phyloP scores from a whole-genome alignment of 2,888 invertebrate genomes.

The Volucella inanis region DNA sequence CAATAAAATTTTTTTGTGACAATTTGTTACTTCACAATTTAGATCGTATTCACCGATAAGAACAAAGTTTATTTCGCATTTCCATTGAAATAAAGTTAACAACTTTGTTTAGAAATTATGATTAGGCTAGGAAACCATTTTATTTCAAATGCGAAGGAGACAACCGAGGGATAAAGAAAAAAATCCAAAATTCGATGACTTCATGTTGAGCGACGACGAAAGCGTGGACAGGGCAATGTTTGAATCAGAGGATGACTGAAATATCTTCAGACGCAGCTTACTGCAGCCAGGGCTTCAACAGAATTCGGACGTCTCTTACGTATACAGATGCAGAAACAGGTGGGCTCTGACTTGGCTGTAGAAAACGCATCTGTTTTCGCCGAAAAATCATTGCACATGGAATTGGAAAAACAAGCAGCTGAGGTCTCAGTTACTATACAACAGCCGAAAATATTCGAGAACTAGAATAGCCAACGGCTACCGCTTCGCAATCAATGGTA shows the following conservation, averaged over 20 bases:
- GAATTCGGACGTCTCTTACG: not conserved
- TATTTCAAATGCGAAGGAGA: not conserved
- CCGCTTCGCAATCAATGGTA: too few species aligned
- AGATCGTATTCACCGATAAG: too few species aligned
- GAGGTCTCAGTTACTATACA: too few species aligned
- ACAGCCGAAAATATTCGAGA: too few species aligned
- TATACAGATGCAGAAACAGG: not conserved
- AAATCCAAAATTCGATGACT: not conserved
- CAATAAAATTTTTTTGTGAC: too few species aligned
- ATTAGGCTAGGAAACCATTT: too few species aligned
- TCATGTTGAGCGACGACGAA: slow-evolving; percentile 1
- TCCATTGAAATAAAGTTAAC: not conserved
- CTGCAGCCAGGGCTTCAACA: not conserved
- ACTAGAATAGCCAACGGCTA: too few species aligned
- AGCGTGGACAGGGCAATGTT: not conserved
- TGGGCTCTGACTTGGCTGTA: not conserved
- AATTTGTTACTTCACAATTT: too few species aligned
- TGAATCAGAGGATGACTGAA: not conserved
- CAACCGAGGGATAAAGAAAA: not conserved
- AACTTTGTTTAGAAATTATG: too few species aligned
- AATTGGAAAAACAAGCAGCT: too few species aligned
- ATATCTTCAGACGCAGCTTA: not conserved
- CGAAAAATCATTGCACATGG: too few species aligned
- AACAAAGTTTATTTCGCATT: slow-evolving; percentile 8
- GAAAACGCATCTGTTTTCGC: not conserved